These are phyloP conservation scores for Drosophila ogumai DNA, from an alignment of 1,140 invertebrate species.

Conservation along the genomic window DNA sequence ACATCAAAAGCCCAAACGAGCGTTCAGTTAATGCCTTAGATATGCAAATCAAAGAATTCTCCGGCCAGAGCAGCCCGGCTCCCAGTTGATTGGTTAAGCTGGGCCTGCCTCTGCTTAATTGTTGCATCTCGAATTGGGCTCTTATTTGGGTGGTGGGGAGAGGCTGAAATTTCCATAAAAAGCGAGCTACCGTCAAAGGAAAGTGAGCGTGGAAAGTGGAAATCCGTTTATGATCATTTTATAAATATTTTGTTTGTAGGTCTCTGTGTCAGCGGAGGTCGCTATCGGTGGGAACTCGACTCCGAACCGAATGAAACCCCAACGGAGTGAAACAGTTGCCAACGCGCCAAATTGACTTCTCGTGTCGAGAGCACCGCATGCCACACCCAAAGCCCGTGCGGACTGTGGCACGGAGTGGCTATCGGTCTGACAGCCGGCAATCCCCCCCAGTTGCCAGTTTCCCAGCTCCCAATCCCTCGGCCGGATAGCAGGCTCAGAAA, in stretches of 20 bases:
- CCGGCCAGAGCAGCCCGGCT: constrained; percentile 13
- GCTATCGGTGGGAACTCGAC: constrained; percentile 27
- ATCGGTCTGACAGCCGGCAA: constrained; percentile 51
- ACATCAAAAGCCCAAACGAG: constrained; percentile 61
- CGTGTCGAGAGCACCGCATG: constrained; percentile 48
- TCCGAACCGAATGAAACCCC: constrained; percentile 1
- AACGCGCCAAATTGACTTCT: constrained; percentile 56
- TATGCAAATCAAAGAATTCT: constrained; percentile 75
- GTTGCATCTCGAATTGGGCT: constrained; percentile 36
- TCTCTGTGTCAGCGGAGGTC: constrained; percentile 50
- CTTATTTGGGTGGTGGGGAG: background rate
- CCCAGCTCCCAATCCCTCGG: constrained; percentile 15
- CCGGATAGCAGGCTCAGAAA: constrained; percentile 13
- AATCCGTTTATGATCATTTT: constrained; percentile 47
- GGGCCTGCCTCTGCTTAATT: constrained; percentile 58
- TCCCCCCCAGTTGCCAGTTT: constrained; percentile 5
- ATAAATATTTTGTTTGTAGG: constrained; percentile 21
- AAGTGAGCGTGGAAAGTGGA: constrained; percentile 74
- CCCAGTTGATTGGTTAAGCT: constrained; percentile 62
- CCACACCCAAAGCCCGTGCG: constrained; percentile 39
- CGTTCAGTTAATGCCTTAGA: constrained; percentile 75
- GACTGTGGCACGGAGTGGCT: constrained; percentile 17
- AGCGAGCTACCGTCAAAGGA: constrained; percentile 59
- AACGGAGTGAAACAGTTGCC: constrained; percentile 25
- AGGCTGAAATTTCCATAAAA: constrained; percentile 68